These are phyloP conservation scores for Crocodylus rhombifer DNA, from an alignment of 2,797 vertebrate species.

Conservation along the genomic window DNA sequence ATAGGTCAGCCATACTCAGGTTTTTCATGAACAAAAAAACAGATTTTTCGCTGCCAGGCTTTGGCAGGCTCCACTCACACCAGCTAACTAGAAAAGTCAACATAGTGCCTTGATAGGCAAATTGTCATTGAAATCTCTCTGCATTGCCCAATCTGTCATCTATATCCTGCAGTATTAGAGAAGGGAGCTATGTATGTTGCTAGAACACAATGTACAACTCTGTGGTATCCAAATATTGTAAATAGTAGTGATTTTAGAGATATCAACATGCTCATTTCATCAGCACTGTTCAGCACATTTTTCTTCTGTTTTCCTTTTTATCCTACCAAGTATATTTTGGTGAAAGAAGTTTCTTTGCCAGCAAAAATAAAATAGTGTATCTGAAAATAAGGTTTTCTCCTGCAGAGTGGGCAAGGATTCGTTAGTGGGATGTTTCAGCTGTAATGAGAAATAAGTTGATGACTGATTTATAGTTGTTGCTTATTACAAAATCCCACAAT, in stretches of 20 bases:
- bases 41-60: slow-evolving; percentile 40
- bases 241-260: not conserved
- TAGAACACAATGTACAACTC: not conserved
- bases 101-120: not conserved
- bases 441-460: not conserved
- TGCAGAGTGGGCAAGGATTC: not conserved
- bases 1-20: slow-evolving; percentile 41
- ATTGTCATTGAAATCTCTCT: not conserved
- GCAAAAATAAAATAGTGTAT: not conserved
- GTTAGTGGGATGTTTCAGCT: not conserved
- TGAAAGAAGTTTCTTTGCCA: not conserved
- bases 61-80: slow-evolving; percentile 15
- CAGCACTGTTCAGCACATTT: not conserved
- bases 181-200: not conserved
- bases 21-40: slow-evolving; percentile 59
- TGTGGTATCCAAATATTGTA: not conserved
- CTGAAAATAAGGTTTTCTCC: not conserved
- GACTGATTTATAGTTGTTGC: not conserved
- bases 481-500: not conserved
- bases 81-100: slow-evolving; percentile 16
- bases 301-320: not conserved
- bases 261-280: not conserved
- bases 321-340: not conserved
- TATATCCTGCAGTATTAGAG: not conserved
- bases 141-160: not conserved